Evolutionary conservation across 2,113 vertebrate genomes (phyloP).

Genomic region (Etheostoma cragini): DNA sequence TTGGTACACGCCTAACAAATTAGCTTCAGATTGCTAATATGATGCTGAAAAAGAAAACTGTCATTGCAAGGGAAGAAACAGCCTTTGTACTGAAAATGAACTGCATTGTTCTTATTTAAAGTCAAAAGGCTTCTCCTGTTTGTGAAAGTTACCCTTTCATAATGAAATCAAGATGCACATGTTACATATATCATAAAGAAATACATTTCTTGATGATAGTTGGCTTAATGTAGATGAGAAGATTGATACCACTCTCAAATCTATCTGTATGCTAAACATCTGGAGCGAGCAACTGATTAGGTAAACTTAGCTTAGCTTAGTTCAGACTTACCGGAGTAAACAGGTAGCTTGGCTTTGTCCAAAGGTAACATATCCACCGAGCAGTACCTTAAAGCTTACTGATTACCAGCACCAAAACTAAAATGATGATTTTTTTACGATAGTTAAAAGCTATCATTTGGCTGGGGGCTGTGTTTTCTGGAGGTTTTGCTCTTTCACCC

Average conservation of each 20-base stretch:
- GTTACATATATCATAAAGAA: neutral
- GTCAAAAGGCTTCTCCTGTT: no score
- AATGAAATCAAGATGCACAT: neutral
- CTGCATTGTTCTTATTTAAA: neutral
- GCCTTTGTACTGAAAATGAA: neutral
- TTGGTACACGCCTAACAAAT: constrained; percentile 17
- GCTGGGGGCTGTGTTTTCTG: neutral
- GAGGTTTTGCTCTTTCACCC: neutral
- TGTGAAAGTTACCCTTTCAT: neutral
- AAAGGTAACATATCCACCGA: neutral
- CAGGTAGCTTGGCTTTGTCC: neutral
- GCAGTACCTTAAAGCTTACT: neutral
- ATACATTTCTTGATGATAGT: neutral
- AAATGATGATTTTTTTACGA: neutral
- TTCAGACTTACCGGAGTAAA: neutral
- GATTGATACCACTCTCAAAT: neutral
- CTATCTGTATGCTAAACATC: no score
- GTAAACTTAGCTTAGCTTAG: neutral
- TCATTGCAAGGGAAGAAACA: constrained; percentile 2
- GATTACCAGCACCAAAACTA: neutral
- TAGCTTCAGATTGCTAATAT: constrained; percentile 19
- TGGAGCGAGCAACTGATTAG: no score
- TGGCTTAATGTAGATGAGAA: no score
- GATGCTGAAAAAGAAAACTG: neutral
- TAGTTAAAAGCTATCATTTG: neutral